Conservation (phyloP, 2,888 invertebrate genomes). For the Noctua janthina region DNA sequence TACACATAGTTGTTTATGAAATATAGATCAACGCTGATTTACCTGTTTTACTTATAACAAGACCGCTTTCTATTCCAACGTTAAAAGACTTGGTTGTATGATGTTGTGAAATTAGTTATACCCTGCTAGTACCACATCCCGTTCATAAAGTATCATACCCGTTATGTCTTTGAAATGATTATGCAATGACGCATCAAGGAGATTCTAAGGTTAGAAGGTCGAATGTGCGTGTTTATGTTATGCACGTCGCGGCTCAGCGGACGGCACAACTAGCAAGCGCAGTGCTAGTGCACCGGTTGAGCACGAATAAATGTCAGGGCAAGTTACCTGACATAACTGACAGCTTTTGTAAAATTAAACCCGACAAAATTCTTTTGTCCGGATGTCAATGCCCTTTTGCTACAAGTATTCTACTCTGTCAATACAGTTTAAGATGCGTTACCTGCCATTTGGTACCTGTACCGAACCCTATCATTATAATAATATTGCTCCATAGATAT, state of each 20-base stretch:
- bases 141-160: conserved; percentile 15
- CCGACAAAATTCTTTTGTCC: not conserved
- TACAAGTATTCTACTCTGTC: too few species aligned
- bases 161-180: conserved; percentile 28
- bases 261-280: not conserved
- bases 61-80: not conserved
- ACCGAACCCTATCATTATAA: not conserved
- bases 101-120: not conserved
- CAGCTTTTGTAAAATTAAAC: not conserved
- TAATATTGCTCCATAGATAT: conserved; percentile 3
- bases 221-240: conserved; percentile 46
- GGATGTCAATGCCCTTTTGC: too few species aligned
- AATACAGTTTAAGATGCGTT: not conserved
- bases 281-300: not conserved
- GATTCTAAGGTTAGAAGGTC: conserved; percentile 55
- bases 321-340: not conserved
- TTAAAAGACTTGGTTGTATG: conserved; percentile 14
- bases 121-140: not conserved
- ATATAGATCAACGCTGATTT: conserved; percentile 27
- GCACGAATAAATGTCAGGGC: not conserved
- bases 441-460: not conserved
- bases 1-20: conserved; percentile 13
- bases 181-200: conserved; percentile 47
- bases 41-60: conserved; percentile 11
- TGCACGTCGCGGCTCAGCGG: conserved; percentile 37